These are phyloP conservation scores for Creontiades dilutus DNA, from an alignment of 2,888 invertebrate genomes.

Conservation along the genomic window DNA sequence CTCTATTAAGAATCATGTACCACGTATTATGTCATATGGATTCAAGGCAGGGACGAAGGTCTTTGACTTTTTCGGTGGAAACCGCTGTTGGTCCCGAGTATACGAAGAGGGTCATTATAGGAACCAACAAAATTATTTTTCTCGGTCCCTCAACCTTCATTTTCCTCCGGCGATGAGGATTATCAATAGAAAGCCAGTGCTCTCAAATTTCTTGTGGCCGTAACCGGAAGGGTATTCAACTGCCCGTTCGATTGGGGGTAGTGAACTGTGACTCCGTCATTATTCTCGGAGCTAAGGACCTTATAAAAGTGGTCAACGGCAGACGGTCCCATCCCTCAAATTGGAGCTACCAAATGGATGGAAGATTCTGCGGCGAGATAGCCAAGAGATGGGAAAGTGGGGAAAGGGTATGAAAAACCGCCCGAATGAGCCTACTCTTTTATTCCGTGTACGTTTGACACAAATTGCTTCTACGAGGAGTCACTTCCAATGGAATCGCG, in stretches of 20 bases:
- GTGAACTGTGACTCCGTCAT: slow-evolving; percentile 40
- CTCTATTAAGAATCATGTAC: no score
- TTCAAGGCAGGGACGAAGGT: no score
- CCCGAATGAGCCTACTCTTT: slow-evolving; percentile 32
- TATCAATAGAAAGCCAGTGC: slow-evolving; percentile 11
- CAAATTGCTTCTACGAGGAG: slow-evolving; percentile 27
- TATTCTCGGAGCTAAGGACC: slow-evolving; percentile 23
- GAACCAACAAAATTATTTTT: background rate
- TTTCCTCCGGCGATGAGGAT: background rate
- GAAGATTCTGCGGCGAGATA: background rate
- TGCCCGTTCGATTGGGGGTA: slow-evolving; percentile 50
- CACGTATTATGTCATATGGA: no score
- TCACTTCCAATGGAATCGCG: slow-evolving; percentile 7
- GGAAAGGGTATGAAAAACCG: slow-evolving; percentile 2
- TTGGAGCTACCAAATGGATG: background rate
- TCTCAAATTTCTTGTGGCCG: background rate
- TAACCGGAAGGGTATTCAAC: slow-evolving; percentile 19
- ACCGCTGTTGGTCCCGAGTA: background rate
- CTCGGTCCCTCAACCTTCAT: background rate
- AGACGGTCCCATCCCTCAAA: background rate
- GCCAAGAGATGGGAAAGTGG: background rate
- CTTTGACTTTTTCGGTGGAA: no score
- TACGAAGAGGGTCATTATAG: background rate
- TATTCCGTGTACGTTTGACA: slow-evolving; percentile 23
- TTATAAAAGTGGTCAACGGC: slow-evolving; percentile 40